These are phyloP conservation scores for Thermophis baileyi DNA, from an alignment of 2,113 vertebrate genomes.

Conservation along the genomic window DNA sequence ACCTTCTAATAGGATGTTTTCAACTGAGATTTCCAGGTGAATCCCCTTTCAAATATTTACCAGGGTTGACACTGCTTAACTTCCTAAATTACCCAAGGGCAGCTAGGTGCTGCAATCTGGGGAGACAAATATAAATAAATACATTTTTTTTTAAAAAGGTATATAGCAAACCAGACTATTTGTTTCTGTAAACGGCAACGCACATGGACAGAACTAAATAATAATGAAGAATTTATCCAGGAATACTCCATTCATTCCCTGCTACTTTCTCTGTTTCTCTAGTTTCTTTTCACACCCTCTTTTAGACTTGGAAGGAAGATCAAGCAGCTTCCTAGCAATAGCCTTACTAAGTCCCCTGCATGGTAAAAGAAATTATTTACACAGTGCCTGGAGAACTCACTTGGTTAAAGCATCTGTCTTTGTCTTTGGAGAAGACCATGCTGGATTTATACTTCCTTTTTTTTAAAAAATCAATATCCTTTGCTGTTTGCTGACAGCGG, in stretches of 20 bases:
- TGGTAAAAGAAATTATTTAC: constrained; percentile 46
- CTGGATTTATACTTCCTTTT: constrained; percentile 46
- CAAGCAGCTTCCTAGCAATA: neutral
- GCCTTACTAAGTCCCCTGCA: fast-evolving
- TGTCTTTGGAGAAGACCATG: constrained; percentile 37
- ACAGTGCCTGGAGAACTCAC: constrained; percentile 44
- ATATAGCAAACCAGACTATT: neutral
- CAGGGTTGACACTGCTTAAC: neutral
- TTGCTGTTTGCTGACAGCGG: constrained; percentile 57
- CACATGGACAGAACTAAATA: neutral
- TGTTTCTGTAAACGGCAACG: neutral
- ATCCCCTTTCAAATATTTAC: neutral
- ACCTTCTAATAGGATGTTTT: neutral
- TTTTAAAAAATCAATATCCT: constrained; percentile 39
- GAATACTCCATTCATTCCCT: neutral
- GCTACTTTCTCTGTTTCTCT: neutral
- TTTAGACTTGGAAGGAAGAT: constrained; percentile 22
- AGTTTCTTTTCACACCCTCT: neutral
- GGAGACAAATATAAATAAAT: neutral
- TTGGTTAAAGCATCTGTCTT: constrained; percentile 31
- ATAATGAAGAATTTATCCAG: neutral
- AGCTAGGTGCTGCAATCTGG: neutral
- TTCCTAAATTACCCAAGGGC: neutral
- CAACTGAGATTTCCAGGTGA: neutral
- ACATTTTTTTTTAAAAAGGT: neutral